phyloP scores from a whole-genome alignment of 2,797 vertebrate species.

The Halcyon chelicuti region DNA sequence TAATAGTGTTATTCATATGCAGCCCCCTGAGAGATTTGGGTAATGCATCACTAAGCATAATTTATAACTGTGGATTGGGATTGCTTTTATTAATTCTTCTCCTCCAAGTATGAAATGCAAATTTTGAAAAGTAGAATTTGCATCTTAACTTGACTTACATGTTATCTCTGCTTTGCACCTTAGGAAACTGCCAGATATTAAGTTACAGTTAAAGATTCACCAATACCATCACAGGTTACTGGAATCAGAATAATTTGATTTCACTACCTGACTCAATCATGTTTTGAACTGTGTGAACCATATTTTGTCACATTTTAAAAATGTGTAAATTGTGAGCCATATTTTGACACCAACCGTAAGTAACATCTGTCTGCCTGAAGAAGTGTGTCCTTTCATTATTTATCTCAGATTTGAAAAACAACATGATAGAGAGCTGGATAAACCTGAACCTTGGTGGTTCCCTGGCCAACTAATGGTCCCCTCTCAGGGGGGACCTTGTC shows the following conservation, averaged over 20 bases:
- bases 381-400: not conserved
- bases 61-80: not conserved
- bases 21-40: not conserved
- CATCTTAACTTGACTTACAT: conserved; percentile 15
- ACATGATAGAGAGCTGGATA: not conserved
- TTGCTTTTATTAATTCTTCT: conserved; percentile 24
- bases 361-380: not conserved
- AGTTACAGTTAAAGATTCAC: not conserved
- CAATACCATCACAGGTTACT: not conserved
- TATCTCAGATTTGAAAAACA: not conserved
- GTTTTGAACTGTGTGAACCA: not conserved
- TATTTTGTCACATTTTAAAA: not conserved
- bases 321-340: not conserved
- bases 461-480: not conserved
- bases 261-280: not conserved
- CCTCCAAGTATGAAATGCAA: conserved; percentile 37
- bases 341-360: not conserved
- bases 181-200: conserved; percentile 12
- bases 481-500: too few relatives aligned
- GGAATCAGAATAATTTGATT: not conserved
- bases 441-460: not conserved
- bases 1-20: not conserved
- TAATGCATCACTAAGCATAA: conserved; percentile 31
- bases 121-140: conserved; percentile 52
- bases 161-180: conserved; percentile 59